Evolutionary conservation across 2,797 vertebrate species (phyloP).

Genomic region (Pipistrellus nathusii): DNA sequence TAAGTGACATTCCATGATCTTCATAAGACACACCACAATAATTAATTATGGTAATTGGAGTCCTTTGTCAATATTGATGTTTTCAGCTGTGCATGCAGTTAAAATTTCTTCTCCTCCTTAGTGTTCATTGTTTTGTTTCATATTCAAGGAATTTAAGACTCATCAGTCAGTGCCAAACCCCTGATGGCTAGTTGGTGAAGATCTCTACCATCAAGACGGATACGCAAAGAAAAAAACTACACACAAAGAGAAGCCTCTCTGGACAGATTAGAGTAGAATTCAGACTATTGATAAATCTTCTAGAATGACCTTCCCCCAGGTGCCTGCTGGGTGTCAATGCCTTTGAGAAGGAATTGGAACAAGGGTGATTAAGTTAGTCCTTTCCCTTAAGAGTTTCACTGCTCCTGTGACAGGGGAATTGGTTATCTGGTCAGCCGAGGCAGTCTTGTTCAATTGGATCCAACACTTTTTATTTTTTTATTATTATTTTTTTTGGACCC

Average conservation of each 20-base stretch:
- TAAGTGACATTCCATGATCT: background rate
- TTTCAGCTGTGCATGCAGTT: background rate
- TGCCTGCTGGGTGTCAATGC: background rate
- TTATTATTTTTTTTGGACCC: too few species aligned
- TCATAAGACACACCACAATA: background rate
- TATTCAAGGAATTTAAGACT: background rate
- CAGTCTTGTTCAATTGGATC: background rate
- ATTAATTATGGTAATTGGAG: background rate
- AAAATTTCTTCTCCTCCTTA: background rate
- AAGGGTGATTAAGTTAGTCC: background rate
- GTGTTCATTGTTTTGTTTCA: background rate
- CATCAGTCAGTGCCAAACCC: background rate
- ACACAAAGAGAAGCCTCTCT: background rate
- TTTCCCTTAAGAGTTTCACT: constrained; percentile 39
- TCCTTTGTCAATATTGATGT: background rate
- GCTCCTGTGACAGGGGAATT: constrained; percentile 67
- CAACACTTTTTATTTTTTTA: too few species aligned
- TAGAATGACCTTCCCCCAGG: background rate
- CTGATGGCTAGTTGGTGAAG: background rate
- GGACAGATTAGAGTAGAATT: background rate
- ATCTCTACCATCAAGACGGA: background rate
- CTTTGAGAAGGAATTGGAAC: background rate
- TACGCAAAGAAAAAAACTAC: background rate
- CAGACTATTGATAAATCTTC: background rate
- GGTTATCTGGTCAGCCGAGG: background rate